Percentiles rank a stretch among this genome's conserved stretches.
These are phyloP conservation scores for Sclerurus mexicanus DNA, from an alignment of 2,113 vertebrate genomes.

Conservation along the genomic window DNA sequence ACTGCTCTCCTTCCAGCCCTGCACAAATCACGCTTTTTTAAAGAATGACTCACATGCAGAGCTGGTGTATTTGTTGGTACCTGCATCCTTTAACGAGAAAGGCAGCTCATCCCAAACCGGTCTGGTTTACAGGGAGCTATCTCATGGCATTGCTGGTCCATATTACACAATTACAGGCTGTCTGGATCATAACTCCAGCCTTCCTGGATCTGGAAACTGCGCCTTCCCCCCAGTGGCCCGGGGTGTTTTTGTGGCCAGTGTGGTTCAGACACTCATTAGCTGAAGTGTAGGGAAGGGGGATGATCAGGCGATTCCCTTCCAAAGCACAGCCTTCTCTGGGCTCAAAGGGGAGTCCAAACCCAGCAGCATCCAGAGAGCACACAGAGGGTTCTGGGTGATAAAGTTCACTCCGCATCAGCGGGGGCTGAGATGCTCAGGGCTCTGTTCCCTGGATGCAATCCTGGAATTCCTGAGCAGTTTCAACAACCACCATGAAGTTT, in stretches of 20 bases:
- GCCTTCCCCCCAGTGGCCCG: neutral
- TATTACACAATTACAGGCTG: neutral
- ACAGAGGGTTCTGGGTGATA: neutral
- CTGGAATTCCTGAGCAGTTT: neutral
- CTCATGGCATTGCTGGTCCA: neutral
- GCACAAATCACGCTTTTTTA: neutral
- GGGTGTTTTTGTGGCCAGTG: neutral
- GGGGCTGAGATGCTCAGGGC: neutral
- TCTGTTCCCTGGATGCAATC: neutral
- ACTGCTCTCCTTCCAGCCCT: neutral
- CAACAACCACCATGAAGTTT: neutral
- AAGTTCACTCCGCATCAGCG: too few relatives aligned
- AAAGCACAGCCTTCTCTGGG: neutral
- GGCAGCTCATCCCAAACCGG: neutral
- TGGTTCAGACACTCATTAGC: neutral
- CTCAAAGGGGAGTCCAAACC: neutral
- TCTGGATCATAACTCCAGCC: neutral
- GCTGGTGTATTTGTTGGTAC: neutral
- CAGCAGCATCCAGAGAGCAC: neutral
- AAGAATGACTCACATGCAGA: neutral
- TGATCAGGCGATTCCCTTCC: neutral
- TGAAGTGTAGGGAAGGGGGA: neutral
- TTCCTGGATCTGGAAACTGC: neutral
- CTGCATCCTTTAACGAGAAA: neutral
- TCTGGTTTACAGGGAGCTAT: neutral